Conservation (phyloP, 2,113 vertebrate species). For the Vulpes vulpes region DNA sequence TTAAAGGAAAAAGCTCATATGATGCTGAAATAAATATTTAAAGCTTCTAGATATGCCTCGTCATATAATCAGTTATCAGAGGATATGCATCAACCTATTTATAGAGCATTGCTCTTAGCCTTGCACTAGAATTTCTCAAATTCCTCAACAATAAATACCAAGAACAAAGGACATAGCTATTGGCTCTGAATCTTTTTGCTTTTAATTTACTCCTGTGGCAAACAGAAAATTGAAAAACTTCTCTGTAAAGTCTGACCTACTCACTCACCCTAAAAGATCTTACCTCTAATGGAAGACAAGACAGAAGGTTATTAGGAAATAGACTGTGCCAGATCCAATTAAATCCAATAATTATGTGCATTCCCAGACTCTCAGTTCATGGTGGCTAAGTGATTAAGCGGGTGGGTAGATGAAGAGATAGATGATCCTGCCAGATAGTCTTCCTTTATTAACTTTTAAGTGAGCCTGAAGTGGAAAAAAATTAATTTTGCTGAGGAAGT, state of each 20-base stretch:
- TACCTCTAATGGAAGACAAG: background rate
- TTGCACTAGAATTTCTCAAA: background rate
- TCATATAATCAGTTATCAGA: background rate
- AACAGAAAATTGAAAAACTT: background rate
- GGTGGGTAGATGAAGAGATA: background rate
- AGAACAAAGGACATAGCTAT: background rate
- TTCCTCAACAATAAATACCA: background rate
- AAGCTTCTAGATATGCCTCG: background rate
- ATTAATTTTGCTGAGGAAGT: slow-evolving; percentile 8
- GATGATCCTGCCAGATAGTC: background rate
- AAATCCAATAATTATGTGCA: background rate
- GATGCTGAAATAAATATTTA: background rate
- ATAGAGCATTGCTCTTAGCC: background rate
- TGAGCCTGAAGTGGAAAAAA: slow-evolving; percentile 32
- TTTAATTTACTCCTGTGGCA: slow-evolving; percentile 12
- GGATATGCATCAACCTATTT: background rate
- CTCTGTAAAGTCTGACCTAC: slow-evolving; percentile 10
- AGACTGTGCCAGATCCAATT: background rate
- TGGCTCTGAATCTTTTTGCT: slow-evolving; percentile 2
- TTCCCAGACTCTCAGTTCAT: background rate
- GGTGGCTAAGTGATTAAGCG: background rate
- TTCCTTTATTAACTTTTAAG: slow-evolving; percentile 54
- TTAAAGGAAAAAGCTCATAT: background rate
- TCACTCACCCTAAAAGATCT: slow-evolving; percentile 1
- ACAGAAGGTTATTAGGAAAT: background rate